Percentiles rank a stretch among this genome's conserved stretches.
Conservation (phyloP, 2,113 vertebrate genomes). For the Macquaria ambigua region DNA sequence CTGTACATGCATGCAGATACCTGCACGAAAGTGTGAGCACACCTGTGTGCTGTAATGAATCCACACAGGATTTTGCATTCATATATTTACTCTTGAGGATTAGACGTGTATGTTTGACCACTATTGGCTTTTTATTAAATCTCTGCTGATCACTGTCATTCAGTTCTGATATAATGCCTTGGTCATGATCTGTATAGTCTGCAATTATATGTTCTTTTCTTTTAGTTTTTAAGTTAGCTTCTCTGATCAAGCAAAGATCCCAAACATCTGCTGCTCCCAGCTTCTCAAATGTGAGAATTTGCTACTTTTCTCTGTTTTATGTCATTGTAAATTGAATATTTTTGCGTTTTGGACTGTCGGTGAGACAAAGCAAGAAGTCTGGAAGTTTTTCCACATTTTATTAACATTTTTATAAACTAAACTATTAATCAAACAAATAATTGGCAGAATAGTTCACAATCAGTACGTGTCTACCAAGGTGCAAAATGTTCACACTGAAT, state of each 20-base stretch:
- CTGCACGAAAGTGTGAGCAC: constrained; percentile 24
- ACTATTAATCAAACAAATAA: not conserved
- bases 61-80: not conserved
- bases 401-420: not conserved
- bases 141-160: not conserved
- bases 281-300: not conserved
- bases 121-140: not conserved
- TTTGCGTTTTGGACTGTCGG: not conserved
- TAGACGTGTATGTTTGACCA: not conserved
- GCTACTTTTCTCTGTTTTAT: not conserved
- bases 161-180: not conserved
- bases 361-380: not conserved
- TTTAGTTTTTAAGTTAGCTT: not conserved
- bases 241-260: not conserved
- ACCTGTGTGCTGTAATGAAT: constrained; percentile 2
- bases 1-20: constrained; percentile 18
- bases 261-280: not conserved
- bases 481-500: not conserved
- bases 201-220: not conserved
- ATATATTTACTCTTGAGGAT: not conserved
- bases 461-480: not conserved
- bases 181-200: not conserved
- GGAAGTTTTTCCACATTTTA: not conserved
- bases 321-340: not conserved
- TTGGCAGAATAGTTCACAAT: not conserved